Evolutionary conservation across 2,888 invertebrate species (phyloP), one percentile per base, ranked within the genome.

Genomic region (Tetheella fluctuosa): DNA sequence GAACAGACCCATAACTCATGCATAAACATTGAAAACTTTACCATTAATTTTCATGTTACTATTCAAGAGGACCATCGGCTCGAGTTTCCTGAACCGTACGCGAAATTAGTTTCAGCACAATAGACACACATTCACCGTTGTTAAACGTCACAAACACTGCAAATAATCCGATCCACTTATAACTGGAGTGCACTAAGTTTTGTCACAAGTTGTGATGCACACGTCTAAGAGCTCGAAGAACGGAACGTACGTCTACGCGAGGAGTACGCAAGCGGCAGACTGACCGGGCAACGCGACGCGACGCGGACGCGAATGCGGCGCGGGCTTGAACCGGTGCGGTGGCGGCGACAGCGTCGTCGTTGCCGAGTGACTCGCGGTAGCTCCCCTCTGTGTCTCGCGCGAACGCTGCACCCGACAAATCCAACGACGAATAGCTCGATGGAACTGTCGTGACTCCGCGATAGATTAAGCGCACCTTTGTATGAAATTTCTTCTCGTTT

Each of bases 31-130:
- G 70, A 79, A 79, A 77, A 83, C 81, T 84, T 93, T 93, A 93
- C 92, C 92, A 86, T 90, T 89, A 80, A 93, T 92, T 93, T 92
- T 91, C 92, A 93, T 92, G 86, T 89, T 92, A 91, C 80, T 89
- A 85, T 93, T 92, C 90, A 92, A 90, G 83, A 91, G 90, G 83
- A 92, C 92, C 92, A 92, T 93, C 88, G 81, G 90, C 83, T 81
- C 80, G 80, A 79, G 73, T 83, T 84, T 83, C 80, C 79, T 74
- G 77, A 83, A 82, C 77, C 77, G 71, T 77, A 69, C 64, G 66
- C 67, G 61, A 54, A 71, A 77, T 77, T 68, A 73, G 78, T 77
- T 77, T 79, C 68, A 67, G 67, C 88, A 89, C 86, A 83, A 73
- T 65, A 77, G 81, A 73, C 78, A 80, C 88, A 86, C 83, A 83